Conservation (phyloP, 2,797 vertebrate species). For the Capromys pilorides region DNA sequence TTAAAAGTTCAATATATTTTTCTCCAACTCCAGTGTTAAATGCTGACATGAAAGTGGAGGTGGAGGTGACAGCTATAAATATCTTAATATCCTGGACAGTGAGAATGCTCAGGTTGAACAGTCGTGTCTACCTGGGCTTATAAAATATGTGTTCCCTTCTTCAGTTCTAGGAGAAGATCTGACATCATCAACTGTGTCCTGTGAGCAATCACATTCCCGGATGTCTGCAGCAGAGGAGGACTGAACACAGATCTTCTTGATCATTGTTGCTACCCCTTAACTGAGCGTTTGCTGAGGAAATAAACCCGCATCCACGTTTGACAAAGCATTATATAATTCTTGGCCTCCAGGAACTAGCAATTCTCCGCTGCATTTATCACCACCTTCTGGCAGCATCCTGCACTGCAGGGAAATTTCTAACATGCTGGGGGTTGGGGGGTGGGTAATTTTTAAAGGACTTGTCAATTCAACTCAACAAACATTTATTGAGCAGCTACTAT, state of each 20-base stretch:
- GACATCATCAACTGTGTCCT: neutral
- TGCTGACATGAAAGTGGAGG: neutral
- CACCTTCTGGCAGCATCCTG: slow-evolving; percentile 16
- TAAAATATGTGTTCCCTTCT: neutral
- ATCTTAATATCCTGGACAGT: neutral
- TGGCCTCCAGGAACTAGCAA: neutral
- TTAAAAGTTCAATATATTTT: slow-evolving; percentile 17
- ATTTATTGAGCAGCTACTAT: neutral
- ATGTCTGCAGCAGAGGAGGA: neutral
- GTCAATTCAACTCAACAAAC: neutral
- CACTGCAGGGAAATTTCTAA: neutral
- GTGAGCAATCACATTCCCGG: neutral
- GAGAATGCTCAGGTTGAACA: neutral
- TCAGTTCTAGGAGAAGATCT: neutral
- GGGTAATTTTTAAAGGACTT: neutral
- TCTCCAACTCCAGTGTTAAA: neutral
- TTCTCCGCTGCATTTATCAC: neutral
- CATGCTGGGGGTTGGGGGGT: too few relatives aligned
- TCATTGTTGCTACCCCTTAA: neutral
- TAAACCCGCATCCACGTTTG: neutral
- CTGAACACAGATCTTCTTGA: neutral
- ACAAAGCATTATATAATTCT: slow-evolving; percentile 29
- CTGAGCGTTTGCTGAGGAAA: neutral
- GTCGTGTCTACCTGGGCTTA: neutral
- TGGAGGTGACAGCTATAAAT: neutral